Evolutionary conservation across 1,140 invertebrate species (phyloP), one percentile per base, ranked within the genome.

Genomic region (Saxidomus purpurata): DNA sequence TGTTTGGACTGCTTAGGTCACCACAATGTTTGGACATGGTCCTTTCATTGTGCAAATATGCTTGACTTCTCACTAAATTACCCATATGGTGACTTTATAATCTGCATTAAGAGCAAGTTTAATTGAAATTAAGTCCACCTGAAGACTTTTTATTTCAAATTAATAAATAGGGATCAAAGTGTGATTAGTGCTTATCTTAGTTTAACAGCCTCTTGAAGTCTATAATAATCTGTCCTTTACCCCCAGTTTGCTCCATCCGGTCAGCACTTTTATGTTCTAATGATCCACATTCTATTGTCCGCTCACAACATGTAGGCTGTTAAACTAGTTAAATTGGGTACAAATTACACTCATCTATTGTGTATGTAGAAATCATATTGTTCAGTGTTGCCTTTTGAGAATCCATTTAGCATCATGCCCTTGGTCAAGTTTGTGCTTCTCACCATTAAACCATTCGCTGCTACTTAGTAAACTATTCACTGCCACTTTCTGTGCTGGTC

Each of bases 61-160:
- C 74, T 77, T 77, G 74, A 77, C 34, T 77, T 77, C 34, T 77
- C 34, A 38, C 76, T 79, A 36, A 43, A 63, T 36, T 31, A 67
- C 36, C 81, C 22, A n/a, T 25, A 38, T 31, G 17, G 36, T 85
- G 83, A 85, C 83, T 85, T 85, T 85, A 71, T 85, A 85, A 85
- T 47, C 83, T 49, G 40, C 22, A 34, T 71, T 40, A 85, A 74
- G n/a, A 74, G 63, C 25, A 38, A 19, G n/a, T n/a, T 74, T 74
- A 85, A 85, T 71, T 85, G 83, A 71, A 49, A 74, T 85, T 49
- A 85, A 76, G 67, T 74, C 49, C 31, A 71, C 83, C 25, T 38
- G 13, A 55, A 69, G 31, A 36, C 34, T 85, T 74, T 74, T 74
- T 74, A 83, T 69, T 69, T 11, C n/a, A 31, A 83, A 63, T 69